A percentile compares a stretch with the other conserved stretches of the same genome.
phyloP scores from a whole-genome alignment of 2,797 vertebrate species.

The Enteromius paludinosus region DNA sequence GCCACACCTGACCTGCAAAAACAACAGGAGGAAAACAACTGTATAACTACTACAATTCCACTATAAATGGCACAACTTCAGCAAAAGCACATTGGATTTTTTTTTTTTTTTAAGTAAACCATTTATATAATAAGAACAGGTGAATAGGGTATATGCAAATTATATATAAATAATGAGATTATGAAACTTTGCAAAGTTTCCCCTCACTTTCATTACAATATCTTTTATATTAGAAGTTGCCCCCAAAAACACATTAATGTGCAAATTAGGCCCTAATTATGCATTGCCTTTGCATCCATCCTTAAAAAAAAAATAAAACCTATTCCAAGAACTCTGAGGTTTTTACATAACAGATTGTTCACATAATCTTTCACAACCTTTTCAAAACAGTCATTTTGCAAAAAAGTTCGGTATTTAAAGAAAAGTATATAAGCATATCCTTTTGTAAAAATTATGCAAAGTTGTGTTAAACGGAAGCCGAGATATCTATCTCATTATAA shows the following conservation, averaged over 20 bases:
- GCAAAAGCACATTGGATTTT: not conserved
- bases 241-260: not conserved
- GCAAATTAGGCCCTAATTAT: not conserved
- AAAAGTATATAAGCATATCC: not conserved
- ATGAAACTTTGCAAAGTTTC: not conserved
- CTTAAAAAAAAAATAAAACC: not conserved
- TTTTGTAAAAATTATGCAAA: not conserved
- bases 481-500: not conserved
- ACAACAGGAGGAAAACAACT: not conserved
- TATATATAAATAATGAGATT: not conserved
- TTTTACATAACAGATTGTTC: not conserved
- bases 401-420: not conserved
- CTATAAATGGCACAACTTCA: not conserved
- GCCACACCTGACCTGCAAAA: slow-evolving; percentile 73
- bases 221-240: not conserved
- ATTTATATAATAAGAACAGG: not conserved
- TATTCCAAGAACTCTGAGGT: not conserved
- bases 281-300: not conserved
- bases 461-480: not conserved
- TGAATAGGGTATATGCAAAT: not conserved
- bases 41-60: not conserved
- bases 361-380: not conserved
- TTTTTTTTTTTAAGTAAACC: not conserved
- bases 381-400: not conserved
- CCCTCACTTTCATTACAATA: not conserved